These are phyloP conservation scores for Lasioglossum marginatum DNA, from an alignment of 2,888 invertebrate genomes.

Conservation along the genomic window DNA sequence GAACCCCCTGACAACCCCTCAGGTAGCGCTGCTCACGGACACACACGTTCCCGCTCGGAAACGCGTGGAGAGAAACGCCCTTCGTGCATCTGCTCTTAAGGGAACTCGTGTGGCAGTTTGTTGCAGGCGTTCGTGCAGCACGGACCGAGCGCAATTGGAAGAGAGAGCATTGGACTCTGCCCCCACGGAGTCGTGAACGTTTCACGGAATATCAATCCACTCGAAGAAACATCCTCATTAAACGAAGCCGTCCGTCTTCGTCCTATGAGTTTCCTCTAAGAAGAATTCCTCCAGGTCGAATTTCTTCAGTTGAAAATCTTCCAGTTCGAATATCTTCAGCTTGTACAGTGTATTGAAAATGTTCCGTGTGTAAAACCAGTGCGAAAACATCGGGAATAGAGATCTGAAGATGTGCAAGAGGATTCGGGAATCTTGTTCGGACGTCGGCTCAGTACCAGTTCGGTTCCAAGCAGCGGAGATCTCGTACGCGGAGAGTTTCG, in stretches of 20 bases:
- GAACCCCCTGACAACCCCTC: conserved; percentile 81
- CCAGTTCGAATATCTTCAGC: neutral
- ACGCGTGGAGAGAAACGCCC: conserved; percentile 72
- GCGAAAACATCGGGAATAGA: neutral
- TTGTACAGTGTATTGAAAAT: neutral
- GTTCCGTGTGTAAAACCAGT: neutral
- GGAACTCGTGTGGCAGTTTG: conserved; percentile 76
- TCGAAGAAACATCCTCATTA: conserved; percentile 4
- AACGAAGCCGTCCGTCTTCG: neutral
- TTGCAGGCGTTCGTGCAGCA: conserved; percentile 75
- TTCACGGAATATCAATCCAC: neutral
- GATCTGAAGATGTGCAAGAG: conserved; percentile 61
- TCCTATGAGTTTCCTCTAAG: neutral
- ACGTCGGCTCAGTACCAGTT: conserved; percentile 58
- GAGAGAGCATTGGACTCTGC: conserved; percentile 28
- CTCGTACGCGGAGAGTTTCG: neutral
- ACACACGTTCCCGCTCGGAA: conserved; percentile 32
- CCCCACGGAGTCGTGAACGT: conserved; percentile 17
- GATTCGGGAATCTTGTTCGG: conserved; percentile 3
- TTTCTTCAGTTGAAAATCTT: neutral
- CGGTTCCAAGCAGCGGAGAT: conserved; percentile 21
- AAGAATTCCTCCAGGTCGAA: neutral
- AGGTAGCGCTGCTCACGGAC: conserved; percentile 45
- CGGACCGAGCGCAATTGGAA: conserved; percentile 60
- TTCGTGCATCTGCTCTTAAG: conserved; percentile 79